These are phyloP conservation scores for Malthinus flaveolus DNA, from an alignment of 2,888 invertebrate species.

Conservation along the genomic window DNA sequence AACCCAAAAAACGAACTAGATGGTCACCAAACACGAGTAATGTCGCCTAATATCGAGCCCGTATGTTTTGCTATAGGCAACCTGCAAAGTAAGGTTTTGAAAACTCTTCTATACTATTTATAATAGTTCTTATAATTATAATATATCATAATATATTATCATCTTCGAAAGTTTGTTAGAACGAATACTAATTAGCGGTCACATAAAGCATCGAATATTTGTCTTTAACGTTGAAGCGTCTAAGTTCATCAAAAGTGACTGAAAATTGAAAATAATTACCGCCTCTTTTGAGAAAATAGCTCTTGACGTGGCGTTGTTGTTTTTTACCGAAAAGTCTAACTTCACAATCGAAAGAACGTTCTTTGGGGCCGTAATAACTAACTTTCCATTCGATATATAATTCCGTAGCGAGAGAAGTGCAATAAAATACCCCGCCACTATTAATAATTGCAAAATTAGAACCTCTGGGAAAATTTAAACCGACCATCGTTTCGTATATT, in stretches of 20 bases:
- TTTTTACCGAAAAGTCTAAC: constrained; percentile 24
- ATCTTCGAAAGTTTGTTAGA: too few relatives aligned
- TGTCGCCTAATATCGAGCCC: too few relatives aligned
- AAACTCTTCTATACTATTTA: too few relatives aligned
- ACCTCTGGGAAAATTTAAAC: constrained; percentile 21
- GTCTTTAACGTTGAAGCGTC: constrained; percentile 17
- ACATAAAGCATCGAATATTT: constrained; percentile 20
- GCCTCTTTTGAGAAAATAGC: constrained; percentile 19
- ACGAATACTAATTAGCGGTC: constrained; percentile 4
- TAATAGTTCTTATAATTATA: too few relatives aligned
- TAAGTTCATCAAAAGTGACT: constrained; percentile 17
- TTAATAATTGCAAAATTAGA: constrained; percentile 23
- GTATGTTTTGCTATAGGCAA: too few relatives aligned
- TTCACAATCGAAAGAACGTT: constrained; percentile 22
- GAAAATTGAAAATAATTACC: constrained; percentile 16
- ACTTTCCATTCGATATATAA: constrained; percentile 23
- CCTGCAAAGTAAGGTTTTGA: too few relatives aligned
- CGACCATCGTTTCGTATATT: constrained; percentile 17
- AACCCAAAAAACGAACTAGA: too few relatives aligned
- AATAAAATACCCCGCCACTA: constrained; percentile 22
- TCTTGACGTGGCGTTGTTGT: constrained; percentile 5
- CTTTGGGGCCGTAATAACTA: constrained; percentile 24
- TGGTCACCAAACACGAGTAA: too few relatives aligned
- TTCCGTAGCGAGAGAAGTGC: constrained; percentile 16
- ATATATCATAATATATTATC: too few relatives aligned